These are phyloP conservation scores for Aphrocallistes beatrix DNA, from an alignment of 37 sponge, comb jelly and placozoan species.

Conservation along the genomic window DNA sequence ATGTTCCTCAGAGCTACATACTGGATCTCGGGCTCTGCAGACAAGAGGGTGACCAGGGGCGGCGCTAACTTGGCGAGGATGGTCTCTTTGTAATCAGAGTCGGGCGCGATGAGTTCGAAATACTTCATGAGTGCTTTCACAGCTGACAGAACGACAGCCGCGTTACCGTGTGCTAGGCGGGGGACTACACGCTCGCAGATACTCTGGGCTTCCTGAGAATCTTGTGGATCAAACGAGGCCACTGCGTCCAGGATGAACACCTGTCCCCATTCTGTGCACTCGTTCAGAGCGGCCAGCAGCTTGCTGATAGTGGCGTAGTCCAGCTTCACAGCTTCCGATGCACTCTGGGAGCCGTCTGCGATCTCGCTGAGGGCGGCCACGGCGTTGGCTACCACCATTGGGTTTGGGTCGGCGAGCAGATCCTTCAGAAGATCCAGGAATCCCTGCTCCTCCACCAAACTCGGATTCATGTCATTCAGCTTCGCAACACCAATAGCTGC, in stretches of 20 bases:
- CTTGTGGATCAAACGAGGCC: conserved; percentile 52
- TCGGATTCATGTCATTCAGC: conserved; percentile 88
- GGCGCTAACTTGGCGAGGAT: conserved; percentile 83
- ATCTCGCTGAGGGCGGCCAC: conserved; percentile 93
- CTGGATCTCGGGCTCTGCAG: conserved; percentile 94
- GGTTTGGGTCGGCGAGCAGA: conserved; percentile 87
- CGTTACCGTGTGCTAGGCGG: conserved; percentile 92
- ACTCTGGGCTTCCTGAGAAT: conserved; percentile 83
- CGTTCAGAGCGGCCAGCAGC: conserved; percentile 95
- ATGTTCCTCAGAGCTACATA: conserved; percentile 96
- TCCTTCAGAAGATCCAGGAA: conserved; percentile 92
- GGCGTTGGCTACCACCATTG: conserved; percentile 99
- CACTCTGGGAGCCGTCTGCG: conserved; percentile 65
- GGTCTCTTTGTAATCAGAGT: conserved; percentile 42
- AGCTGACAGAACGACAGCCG: conserved; percentile 94
- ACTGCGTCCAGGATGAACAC: conserved; percentile 95
- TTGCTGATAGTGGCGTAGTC: conserved; percentile 87
- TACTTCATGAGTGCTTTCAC: conserved; percentile 91
- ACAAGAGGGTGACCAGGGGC: conserved; percentile 86
- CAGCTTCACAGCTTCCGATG: conserved; percentile 63
- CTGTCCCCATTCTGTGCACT: conserved; percentile 99
- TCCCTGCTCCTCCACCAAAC: conserved; percentile 95
- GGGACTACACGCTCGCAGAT: conserved; percentile 95
- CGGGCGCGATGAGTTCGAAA: conserved; percentile 65
- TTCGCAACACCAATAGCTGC: conserved; percentile 98